A percentile compares a stretch with the other conserved stretches of the same genome.
phyloP scores from a whole-genome alignment of 2,888 invertebrate species.

The Caenorhabditis macrosperma region DNA sequence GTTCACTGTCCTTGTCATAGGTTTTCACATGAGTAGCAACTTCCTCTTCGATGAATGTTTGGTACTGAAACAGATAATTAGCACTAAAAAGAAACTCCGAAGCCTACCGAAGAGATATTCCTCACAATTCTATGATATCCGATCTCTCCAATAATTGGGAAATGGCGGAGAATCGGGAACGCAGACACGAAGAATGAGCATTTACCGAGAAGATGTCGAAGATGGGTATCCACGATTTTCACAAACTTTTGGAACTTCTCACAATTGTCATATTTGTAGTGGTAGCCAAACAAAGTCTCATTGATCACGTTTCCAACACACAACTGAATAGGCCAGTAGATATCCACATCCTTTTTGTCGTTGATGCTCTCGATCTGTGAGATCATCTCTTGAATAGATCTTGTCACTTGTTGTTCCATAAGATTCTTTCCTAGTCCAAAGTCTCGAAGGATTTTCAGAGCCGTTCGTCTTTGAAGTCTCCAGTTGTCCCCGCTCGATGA shows the following conservation, averaged over 20 bases:
- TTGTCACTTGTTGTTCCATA: conserved; percentile 62
- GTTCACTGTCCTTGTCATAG: conserved; percentile 45
- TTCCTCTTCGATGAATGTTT: conserved; percentile 38
- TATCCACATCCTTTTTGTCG: conserved; percentile 25
- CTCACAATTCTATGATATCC: conserved; percentile 24
- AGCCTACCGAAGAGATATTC: conserved; percentile 29
- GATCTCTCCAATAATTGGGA: conserved; percentile 53
- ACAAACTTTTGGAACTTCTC: conserved; percentile 57
- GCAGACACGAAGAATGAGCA: conserved; percentile 11
- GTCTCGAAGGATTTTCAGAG: conserved; percentile 65
- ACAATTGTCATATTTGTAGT: conserved; percentile 54
- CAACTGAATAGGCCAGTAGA: conserved; percentile 61
- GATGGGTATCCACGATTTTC: conserved; percentile 23
- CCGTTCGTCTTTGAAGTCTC: conserved; percentile 60
- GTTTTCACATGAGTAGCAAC: conserved; percentile 25
- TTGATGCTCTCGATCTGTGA: conserved; percentile 21
- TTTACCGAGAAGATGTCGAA: conserved; percentile 15
- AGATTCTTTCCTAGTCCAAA: conserved; percentile 63
- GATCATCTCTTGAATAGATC: conserved; percentile 42
- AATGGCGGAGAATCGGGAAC: conserved; percentile 31
- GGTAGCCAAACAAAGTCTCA: conserved; percentile 61
- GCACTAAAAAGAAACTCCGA: not conserved
- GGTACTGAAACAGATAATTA: conserved; percentile 15
- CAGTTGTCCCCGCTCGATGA: conserved; percentile 62
- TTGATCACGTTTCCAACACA: conserved; percentile 69